Percentiles rank a stretch among this genome's conserved stretches.
Evolutionary conservation across 1,140 invertebrate species (phyloP).

Genomic region (Zaprionus camerounensis): DNA sequence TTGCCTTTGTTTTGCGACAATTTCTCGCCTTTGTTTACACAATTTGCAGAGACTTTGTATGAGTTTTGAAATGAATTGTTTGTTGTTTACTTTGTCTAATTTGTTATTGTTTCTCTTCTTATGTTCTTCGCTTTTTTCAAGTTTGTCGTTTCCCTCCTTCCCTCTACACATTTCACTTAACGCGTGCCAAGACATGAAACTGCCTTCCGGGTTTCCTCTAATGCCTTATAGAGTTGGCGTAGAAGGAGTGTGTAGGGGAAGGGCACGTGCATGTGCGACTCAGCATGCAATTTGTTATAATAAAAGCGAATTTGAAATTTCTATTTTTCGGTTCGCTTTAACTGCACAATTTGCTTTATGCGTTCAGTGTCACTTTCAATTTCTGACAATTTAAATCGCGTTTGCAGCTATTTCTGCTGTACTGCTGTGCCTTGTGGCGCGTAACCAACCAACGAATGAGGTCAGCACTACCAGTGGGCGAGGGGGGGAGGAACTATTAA

Average conservation of each 20-base stretch:
- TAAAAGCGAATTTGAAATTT: constrained; percentile 39
- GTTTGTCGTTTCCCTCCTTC: background rate
- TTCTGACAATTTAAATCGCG: constrained; percentile 78
- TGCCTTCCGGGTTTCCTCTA: constrained; percentile 27
- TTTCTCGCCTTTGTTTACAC: constrained; percentile 41
- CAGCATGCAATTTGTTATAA: constrained; percentile 55
- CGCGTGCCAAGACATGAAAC: background rate
- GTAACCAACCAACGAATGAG: constrained; percentile 59
- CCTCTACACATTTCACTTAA: constrained; percentile 11
- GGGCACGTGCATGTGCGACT: background rate
- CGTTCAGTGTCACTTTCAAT: constrained; percentile 77
- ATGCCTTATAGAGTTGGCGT: background rate
- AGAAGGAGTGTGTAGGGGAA: background rate
- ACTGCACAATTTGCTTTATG: constrained; percentile 52
- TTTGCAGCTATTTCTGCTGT: constrained; percentile 49
- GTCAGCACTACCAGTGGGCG: constrained; percentile 38
- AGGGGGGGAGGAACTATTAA: background rate
- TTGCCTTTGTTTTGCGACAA: constrained; percentile 11
- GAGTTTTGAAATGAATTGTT: constrained; percentile 44
- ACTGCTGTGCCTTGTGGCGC: constrained; percentile 34
- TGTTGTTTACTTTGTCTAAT: constrained; percentile 43
- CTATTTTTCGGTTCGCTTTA: constrained; percentile 21
- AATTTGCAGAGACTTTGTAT: constrained; percentile 26
- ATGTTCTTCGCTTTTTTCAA: constrained; percentile 14
- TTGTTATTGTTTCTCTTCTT: constrained; percentile 32